phyloP scores from a whole-genome alignment of 2,113 vertebrate species.

The Naja naja region DNA sequence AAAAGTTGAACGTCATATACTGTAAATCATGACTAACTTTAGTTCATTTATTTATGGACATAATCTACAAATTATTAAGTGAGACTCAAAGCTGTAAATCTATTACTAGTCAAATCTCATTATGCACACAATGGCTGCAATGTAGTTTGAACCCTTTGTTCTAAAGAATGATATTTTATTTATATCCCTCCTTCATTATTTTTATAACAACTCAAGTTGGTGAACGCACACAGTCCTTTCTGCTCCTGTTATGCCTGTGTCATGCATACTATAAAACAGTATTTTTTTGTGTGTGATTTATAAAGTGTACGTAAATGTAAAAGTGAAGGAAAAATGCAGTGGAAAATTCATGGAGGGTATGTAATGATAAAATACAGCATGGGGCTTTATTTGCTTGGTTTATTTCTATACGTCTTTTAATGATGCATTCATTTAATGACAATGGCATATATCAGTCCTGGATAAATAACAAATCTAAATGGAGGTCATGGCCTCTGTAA shows the following conservation, averaged over 20 bases:
- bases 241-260: not conserved
- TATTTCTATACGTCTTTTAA: not conserved
- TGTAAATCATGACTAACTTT: not conserved
- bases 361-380: not conserved
- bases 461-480: not conserved
- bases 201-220: not conserved
- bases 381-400: not conserved
- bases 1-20: not conserved
- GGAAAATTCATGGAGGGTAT: not conserved
- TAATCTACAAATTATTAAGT: not conserved
- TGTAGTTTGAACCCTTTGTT: not conserved
- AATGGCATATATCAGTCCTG: not conserved
- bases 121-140: not conserved
- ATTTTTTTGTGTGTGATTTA: not conserved
- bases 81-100: not conserved
- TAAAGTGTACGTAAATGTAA: not conserved
- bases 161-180: not conserved
- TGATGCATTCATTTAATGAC: not conserved
- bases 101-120: not conserved
- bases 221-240: not conserved
- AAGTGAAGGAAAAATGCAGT: not conserved
- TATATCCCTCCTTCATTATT: not conserved
- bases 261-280: not conserved
- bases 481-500: no score
- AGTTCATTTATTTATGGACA: not conserved